Percentiles rank a stretch among this genome's conserved stretches.
These are phyloP conservation scores for Glaucomys volans DNA, from an alignment of 2,113 vertebrate species.

Conservation along the genomic window DNA sequence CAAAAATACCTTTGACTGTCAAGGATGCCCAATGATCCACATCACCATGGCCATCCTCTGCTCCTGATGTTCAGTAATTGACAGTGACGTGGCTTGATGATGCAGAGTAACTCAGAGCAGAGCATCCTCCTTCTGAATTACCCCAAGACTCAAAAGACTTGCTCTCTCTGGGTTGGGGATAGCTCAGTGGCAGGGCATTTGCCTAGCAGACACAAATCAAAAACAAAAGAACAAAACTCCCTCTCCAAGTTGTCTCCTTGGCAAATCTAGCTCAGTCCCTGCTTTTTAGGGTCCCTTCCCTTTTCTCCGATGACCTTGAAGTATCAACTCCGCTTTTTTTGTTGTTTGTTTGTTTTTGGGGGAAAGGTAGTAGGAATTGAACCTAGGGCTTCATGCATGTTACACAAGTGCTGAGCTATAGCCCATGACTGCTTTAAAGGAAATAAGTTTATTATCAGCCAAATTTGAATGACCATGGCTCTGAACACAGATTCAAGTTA, in stretches of 20 bases:
- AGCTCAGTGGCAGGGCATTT: not conserved
- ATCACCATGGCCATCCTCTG: not conserved
- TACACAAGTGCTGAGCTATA: too few relatives aligned
- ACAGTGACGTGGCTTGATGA: not conserved
- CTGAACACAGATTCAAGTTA: not conserved
- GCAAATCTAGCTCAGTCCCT: not conserved
- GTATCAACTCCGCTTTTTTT: not conserved
- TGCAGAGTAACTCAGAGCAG: not conserved
- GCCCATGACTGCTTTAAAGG: not conserved
- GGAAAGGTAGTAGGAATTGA: too few relatives aligned
- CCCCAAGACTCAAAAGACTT: not conserved
- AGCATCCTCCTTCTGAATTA: not conserved
- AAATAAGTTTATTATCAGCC: not conserved
- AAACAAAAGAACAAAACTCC: not conserved
- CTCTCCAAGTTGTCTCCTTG: not conserved
- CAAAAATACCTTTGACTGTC: not conserved
- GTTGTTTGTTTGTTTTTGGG: too few relatives aligned
- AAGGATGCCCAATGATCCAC: too few relatives aligned
- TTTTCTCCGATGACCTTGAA: not conserved
- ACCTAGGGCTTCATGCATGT: too few relatives aligned
- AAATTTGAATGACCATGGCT: too few relatives aligned
- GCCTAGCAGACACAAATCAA: not conserved
- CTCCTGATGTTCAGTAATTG: not conserved
- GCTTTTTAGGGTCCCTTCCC: not conserved
- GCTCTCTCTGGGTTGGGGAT: not conserved